Conservation (phyloP, 2,113 vertebrate species). For the Centropus unirufus region DNA sequence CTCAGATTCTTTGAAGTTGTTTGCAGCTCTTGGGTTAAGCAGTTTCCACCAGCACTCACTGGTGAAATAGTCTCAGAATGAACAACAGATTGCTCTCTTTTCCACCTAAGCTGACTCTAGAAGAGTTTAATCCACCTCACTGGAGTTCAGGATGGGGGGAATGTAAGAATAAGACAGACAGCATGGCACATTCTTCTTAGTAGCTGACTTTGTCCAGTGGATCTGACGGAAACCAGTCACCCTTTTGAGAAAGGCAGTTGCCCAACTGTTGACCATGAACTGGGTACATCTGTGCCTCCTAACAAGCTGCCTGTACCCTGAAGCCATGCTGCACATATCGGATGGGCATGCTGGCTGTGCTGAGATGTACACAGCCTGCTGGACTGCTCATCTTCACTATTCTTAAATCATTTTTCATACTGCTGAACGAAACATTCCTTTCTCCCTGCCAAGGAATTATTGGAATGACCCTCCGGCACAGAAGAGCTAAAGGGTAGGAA, state of each 20-base stretch:
- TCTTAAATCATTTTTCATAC: not conserved
- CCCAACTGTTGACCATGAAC: not conserved
- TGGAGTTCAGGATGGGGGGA: not conserved
- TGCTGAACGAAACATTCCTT: not conserved
- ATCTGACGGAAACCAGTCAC: not conserved
- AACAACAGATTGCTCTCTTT: fast-evolving
- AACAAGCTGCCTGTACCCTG: not conserved
- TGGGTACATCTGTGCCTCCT: not conserved
- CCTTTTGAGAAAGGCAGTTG: not conserved
- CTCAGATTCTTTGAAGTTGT: not conserved
- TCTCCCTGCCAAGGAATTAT: not conserved
- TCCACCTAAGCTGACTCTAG: not conserved
- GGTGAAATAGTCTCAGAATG: not conserved
- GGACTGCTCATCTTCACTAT: not conserved
- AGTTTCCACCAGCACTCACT: not conserved
- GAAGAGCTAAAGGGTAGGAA: not conserved
- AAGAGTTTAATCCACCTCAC: not conserved
- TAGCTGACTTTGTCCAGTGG: not conserved
- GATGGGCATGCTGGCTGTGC: not conserved
- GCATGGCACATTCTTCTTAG: not conserved
- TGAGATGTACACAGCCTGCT: not conserved
- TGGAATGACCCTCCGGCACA: not conserved
- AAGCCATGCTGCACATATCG: not conserved
- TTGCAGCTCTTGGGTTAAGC: not conserved
- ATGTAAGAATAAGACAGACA: not conserved